Conservation (phyloP, 2,888 invertebrate genomes). For the Metallyticus violacea region DNA sequence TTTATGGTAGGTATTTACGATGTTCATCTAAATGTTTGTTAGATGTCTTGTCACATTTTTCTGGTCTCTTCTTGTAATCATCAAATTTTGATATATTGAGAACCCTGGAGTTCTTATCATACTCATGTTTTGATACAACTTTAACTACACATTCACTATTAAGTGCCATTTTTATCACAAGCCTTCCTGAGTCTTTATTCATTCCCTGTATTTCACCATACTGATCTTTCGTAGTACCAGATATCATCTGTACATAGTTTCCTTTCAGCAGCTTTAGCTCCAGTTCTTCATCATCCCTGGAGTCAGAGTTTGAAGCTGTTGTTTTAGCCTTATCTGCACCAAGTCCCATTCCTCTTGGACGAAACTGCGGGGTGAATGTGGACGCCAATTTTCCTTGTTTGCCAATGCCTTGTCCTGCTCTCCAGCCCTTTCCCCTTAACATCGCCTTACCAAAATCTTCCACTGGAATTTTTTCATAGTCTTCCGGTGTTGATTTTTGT, state of each 20-base stretch:
- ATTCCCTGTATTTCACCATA: slow-evolving; percentile 79
- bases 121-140: slow-evolving; percentile 77
- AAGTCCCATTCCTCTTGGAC: slow-evolving; percentile 91
- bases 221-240: slow-evolving; percentile 70
- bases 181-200: slow-evolving; percentile 77
- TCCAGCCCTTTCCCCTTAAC: slow-evolving; percentile 94
- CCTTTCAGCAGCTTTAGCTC: slow-evolving; percentile 70
- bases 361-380: slow-evolving; percentile 62
- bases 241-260: slow-evolving; percentile 70
- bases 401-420: slow-evolving; percentile 62
- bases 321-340: slow-evolving; percentile 71
- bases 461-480: slow-evolving; percentile 69
- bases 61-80: slow-evolving; percentile 55
- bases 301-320: slow-evolving; percentile 44
- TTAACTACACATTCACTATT: slow-evolving; percentile 76
- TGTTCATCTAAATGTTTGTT: neutral
- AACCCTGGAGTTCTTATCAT: slow-evolving; percentile 75
- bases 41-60: neutral
- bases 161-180: slow-evolving; percentile 71
- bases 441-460: slow-evolving; percentile 87
- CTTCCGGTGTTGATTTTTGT: slow-evolving; percentile 50
- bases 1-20: neutral
- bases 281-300: slow-evolving; percentile 45
- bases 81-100: slow-evolving; percentile 74
- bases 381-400: slow-evolving; percentile 54